A percentile compares a stretch with the other conserved stretches of the same genome.
These are phyloP conservation scores for Melospiza georgiana DNA, from an alignment of 2,113 vertebrate genomes.

Conservation along the genomic window DNA sequence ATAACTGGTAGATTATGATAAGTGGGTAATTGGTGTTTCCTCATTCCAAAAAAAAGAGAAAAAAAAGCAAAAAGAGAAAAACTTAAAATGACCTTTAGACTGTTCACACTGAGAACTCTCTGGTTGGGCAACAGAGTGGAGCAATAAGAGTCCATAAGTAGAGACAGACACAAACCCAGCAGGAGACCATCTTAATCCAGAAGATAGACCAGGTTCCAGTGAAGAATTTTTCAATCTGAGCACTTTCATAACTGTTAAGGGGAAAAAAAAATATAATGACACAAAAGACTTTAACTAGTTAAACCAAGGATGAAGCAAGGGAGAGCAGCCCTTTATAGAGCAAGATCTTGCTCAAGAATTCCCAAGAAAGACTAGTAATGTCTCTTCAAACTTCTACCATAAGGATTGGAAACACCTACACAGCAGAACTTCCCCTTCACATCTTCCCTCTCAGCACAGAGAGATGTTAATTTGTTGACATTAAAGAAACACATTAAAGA, in stretches of 20 bases:
- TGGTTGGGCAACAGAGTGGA: slow-evolving; percentile 85
- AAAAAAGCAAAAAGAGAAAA: neutral
- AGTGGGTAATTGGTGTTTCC: neutral
- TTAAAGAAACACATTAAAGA: slow-evolving; percentile 11
- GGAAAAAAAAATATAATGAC: neutral
- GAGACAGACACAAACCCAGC: slow-evolving; percentile 90
- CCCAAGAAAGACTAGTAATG: neutral
- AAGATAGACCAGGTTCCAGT: slow-evolving; percentile 91
- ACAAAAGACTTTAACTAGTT: neutral
- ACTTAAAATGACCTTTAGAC: neutral
- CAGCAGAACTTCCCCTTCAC: neutral
- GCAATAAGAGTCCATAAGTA: slow-evolving; percentile 89
- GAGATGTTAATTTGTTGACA: neutral
- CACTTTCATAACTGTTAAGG: slow-evolving; percentile 82
- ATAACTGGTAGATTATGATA: neutral
- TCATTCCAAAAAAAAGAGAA: neutral
- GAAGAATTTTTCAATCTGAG: slow-evolving; percentile 90
- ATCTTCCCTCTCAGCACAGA: neutral
- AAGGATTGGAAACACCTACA: neutral
- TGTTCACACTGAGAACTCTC: slow-evolving; percentile 73
- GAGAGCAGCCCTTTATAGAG: neutral
- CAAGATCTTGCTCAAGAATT: neutral
- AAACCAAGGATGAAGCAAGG: neutral
- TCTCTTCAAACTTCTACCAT: neutral
- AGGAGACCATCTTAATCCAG: slow-evolving; percentile 97